Evolutionary conservation across 2,113 vertebrate genomes (phyloP), one percentile per base, ranked within the genome.

Genomic region (Azemiops feae): DNA sequence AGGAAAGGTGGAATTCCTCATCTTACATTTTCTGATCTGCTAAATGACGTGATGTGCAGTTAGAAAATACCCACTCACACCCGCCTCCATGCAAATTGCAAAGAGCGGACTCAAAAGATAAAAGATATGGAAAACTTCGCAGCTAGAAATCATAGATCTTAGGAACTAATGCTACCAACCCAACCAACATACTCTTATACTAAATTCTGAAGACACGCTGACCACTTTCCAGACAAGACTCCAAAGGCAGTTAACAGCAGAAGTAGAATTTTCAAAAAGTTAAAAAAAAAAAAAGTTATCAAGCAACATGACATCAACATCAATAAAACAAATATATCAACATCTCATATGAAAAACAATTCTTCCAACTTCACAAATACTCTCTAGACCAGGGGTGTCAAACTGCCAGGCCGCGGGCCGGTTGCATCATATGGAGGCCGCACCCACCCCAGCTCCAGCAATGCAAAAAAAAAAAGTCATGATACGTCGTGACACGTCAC

Each of bases 11-110:
- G 96, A 94, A 96, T 96, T 97, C 96, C 95, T 96, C 96, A 95
- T 96, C 95, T 96, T 96, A 97, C 3, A 96, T 91, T 96, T 97
- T 96, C 96, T 96, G 94, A 97, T 97, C 96, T 97, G 95, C 95
- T 96, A 95, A 94, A 97, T 94, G 96, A 97, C 85, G 96, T 96
- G 97, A 96, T 94, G 96, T 95, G 96, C 8, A 4, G 96, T 97
- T 97, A 96, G 97, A 97, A 96, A 96, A 96, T 93, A 95, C 60
- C 94, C 95, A 94, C 94, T 88, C 92, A 54, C 5, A 39, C 10
- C 74, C 8, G 34, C 34, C 34, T 81, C 74, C 34, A 22, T 43
- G 20, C 34, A 94, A 97, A 95, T 95, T 18, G 94, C 95, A 93
- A 96, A 96, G 89, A 92, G 89, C 50, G 81, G 55, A 52, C 9